Evolutionary conservation across 37 sponge, comb jelly and placozoan genomes (phyloP).

Genomic region (Bolinopsis microptera): DNA sequence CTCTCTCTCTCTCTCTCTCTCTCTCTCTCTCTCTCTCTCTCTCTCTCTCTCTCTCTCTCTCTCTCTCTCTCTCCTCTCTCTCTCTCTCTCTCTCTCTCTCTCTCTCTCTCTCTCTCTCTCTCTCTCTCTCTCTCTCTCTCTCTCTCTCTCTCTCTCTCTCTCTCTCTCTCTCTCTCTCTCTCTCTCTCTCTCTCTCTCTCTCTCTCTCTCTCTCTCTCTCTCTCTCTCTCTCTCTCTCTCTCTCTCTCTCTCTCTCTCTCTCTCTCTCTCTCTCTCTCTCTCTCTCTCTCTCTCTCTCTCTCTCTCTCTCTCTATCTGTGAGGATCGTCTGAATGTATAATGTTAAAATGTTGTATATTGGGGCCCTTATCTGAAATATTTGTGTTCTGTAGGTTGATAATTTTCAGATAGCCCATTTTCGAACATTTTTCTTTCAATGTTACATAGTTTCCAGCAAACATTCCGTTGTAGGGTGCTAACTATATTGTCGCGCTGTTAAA

Average conservation of each 20-base stretch:
- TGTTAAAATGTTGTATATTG: no score
- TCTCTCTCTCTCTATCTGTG: no score
- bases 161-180: not conserved
- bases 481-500: no score
- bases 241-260: conserved; percentile 7
- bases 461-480: no score
- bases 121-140: conserved; percentile 7
- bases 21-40: not conserved
- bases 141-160: conserved; percentile 7
- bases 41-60: not conserved
- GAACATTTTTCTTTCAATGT: no score
- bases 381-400: no score
- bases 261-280: conserved; percentile 7
- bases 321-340: no score
- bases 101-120: not conserved
- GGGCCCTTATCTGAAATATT: no score
- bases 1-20: not conserved
- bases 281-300: conserved; percentile 7
- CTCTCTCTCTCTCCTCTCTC: not conserved
- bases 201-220: not conserved
- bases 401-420: no score
- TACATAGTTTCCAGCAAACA: no score
- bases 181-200: not conserved
- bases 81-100: not conserved
- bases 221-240: not conserved